Evolutionary conservation across 2,888 invertebrate species (phyloP), one percentile per base, ranked within the genome.

Genomic region (Agrotis ipsilon): DNA sequence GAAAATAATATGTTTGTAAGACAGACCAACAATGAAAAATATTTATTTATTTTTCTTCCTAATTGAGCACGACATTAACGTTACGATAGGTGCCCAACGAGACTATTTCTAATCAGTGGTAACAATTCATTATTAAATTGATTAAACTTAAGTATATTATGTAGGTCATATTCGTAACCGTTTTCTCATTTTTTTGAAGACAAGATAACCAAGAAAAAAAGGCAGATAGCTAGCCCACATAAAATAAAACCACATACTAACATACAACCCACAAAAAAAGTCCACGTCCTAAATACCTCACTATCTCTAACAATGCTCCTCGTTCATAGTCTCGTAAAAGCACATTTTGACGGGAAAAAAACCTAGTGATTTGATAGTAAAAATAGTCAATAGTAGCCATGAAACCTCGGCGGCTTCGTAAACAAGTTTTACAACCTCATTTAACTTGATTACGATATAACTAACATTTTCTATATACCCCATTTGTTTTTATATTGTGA

Each of bases 361-460:
- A 66, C 61, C 63, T 57, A 71, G 63, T 65, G 67, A 82, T 82
- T 77, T 66, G 39, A 55, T 62, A 74, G 24, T 82, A 82, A 81
- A 32, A 82, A 70, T 65, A 64, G 48, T 67, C 61, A 65, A 76
- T 77, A 64, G 64, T 58, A 55, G 61, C 67, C 48, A 81, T 79
- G 75, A 77, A 66, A 73, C 55, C 51, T 65, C 54, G 57, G 21
- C n/a, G n/a, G 18, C 58, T 49, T 45, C 64, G 84, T 71, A 83
- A 83, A 83, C 83, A 83, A 82, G 74, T 82, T 83, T 83, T 82
- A 83, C 70, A 76, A 9, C 80, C 48, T 48, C 62, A 78, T 83
- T 83, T 78, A 72, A 78, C 68, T 78, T 57, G 75, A 80, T 82
- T 65, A 82, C 73, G 59, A 54, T 70, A 79, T 70, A 32, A 75